Evolutionary conservation across 53 echinoderm and acorn worm species (phyloP).

Genomic region (Patiria pectinifera): DNA sequence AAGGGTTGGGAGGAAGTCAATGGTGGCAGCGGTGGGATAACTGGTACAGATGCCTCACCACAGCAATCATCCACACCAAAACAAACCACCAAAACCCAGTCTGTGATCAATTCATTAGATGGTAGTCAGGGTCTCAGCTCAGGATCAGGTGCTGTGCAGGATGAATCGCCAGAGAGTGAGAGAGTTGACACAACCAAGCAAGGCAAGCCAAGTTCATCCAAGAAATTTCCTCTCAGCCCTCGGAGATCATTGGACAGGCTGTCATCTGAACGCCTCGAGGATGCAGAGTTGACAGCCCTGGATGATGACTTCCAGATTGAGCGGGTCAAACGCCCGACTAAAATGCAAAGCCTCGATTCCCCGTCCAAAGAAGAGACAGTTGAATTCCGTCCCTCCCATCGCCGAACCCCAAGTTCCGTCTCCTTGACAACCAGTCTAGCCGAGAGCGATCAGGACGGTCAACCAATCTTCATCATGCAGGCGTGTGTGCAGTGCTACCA

Average conservation of each 20-base stretch:
- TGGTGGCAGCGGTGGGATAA: conserved; percentile 2
- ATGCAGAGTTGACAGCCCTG: conserved; percentile 59
- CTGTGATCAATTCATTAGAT: background rate
- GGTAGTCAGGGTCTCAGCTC: background rate
- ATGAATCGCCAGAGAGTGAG: conserved; percentile 36
- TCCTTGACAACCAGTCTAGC: conserved; percentile 62
- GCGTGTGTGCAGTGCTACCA: conserved; percentile 97
- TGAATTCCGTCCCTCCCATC: conserved; percentile 57
- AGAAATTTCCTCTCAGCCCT: conserved; percentile 38
- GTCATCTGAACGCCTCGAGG: conserved; percentile 75
- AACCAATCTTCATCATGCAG: conserved; percentile 96
- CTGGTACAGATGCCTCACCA: background rate
- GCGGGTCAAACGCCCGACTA: conserved; percentile 71
- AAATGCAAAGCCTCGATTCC: conserved; percentile 61
- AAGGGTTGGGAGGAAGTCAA: conserved; percentile 76
- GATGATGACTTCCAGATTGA: conserved; percentile 60
- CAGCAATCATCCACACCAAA: conserved; percentile 17
- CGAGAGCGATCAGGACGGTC: conserved; percentile 70
- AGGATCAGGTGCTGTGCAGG: background rate
- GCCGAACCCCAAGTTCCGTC: conserved; percentile 44
- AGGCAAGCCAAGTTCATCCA: background rate
- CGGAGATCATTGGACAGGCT: conserved; percentile 83
- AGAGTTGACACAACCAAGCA: conserved; percentile 7
- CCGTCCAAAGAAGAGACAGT: conserved; percentile 52
- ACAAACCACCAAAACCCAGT: background rate